phyloP scores from a whole-genome alignment of 1,140 invertebrate species.

The Drosophila tristis region DNA sequence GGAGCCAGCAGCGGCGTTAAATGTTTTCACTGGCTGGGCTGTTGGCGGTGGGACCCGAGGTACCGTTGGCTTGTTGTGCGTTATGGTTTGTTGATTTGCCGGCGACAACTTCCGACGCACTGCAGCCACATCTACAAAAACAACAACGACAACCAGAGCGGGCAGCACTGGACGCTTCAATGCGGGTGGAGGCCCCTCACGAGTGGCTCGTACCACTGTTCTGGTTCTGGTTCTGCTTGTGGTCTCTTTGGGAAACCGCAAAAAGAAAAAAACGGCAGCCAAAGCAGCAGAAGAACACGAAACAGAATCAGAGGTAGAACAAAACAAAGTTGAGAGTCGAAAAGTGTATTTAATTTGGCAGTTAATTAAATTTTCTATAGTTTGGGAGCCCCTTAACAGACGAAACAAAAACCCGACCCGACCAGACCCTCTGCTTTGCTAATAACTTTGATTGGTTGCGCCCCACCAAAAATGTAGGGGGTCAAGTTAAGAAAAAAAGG shows the following conservation, averaged over 20 bases:
- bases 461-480: slow-evolving; percentile 5
- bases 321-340: slow-evolving; percentile 24
- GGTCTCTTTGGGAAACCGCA: slow-evolving; percentile 30
- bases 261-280: slow-evolving; percentile 1
- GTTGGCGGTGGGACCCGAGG: slow-evolving; percentile 38
- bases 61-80: slow-evolving; percentile 74
- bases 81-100: slow-evolving; percentile 78
- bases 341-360: slow-evolving; percentile 68
- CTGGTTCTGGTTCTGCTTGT: slow-evolving; percentile 25
- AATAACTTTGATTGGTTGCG: slow-evolving; percentile 65
- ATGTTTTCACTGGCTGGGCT: slow-evolving; percentile 48
- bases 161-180: slow-evolving; percentile 52
- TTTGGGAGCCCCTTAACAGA: slow-evolving; percentile 25
- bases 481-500: too few species aligned
- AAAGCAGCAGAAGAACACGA: slow-evolving; percentile 5
- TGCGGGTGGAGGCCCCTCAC: slow-evolving; percentile 53
- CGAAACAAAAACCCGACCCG: not conserved
- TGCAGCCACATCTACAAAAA: slow-evolving; percentile 30
- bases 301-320: slow-evolving; percentile 37
- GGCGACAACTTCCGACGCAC: slow-evolving; percentile 79
- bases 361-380: slow-evolving; percentile 80
- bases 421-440: slow-evolving; percentile 13
- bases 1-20: slow-evolving; percentile 63
- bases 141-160: slow-evolving; percentile 20
- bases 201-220: slow-evolving; percentile 24